These are phyloP conservation scores for Boloria euphrosyne DNA, from an alignment of 2,888 invertebrate genomes.

Conservation along the genomic window DNA sequence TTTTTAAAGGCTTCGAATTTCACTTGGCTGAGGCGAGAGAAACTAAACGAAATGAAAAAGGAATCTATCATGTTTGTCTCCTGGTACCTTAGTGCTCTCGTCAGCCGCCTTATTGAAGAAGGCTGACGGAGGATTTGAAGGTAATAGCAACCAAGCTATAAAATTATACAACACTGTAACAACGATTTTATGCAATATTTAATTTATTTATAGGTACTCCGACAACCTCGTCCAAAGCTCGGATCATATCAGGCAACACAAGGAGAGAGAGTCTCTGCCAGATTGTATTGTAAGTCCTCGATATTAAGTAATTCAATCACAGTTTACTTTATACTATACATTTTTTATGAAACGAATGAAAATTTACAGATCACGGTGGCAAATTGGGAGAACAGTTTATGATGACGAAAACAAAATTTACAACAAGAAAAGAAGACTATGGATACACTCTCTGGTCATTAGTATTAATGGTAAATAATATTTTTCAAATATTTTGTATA, in stretches of 20 bases:
- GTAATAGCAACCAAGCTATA: background rate
- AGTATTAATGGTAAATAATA: too few species aligned
- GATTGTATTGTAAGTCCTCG: background rate
- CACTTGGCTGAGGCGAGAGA: background rate
- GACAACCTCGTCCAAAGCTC: background rate
- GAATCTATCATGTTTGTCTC: background rate
- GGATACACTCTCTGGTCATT: too few species aligned
- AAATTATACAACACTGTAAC: background rate
- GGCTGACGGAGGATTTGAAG: slow-evolving; percentile 15
- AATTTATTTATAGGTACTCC: slow-evolving; percentile 6
- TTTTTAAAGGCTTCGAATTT: background rate
- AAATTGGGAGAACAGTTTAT: too few species aligned
- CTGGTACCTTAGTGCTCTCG: background rate
- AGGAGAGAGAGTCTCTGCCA: background rate
- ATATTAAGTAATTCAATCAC: background rate
- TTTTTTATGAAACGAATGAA: too few species aligned
- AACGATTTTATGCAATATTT: background rate
- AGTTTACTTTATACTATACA: background rate
- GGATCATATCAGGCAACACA: background rate
- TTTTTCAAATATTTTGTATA: too few species aligned
- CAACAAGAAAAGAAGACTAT: too few species aligned
- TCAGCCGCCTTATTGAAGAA: background rate
- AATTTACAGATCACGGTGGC: too few species aligned
- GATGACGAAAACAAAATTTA: too few species aligned
- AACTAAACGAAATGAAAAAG: background rate